Evolutionary conservation across 2,797 vertebrate genomes (phyloP), one percentile per base, ranked within the genome.

Genomic region (Sebastes iracundus): DNA sequence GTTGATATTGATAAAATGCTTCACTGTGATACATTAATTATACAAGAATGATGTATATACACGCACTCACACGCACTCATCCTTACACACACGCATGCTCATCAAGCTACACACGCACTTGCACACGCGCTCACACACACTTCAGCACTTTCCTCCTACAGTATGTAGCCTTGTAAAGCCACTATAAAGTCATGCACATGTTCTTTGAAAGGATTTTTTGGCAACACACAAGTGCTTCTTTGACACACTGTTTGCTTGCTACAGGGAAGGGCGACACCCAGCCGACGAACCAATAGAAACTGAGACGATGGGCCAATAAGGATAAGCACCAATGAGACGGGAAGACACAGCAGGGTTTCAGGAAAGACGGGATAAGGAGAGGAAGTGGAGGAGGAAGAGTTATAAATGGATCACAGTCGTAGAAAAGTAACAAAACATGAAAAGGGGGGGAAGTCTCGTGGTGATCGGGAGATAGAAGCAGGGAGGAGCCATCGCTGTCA

Each of bases 201-300:
- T 93, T 94, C 88, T 94, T 93, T 91, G 87, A 93, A 92, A 94
- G 86, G 81, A 83, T 94, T 95, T 95, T 96, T 96, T 96, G 96
- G 95, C 95, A 96, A 96, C 94, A 94, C 92, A 93, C 86, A 92
- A 94, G 94, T 94, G 94, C 86, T 95, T 94, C 89, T 92, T 93
- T 92, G 92, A 93, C 93, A 93, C 94, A 95, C 93, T 93, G 93
- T 94, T 95, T 90, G 91, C 88, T 92, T 90, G 94, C 90, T 93
- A 94, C 92, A 79, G 90, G 90, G 84, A 87, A 79, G 91, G 92
- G 87, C 72, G 75, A 92, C 87, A 85, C 88, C 87, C 90, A 93
- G 90, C 77, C 80, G 35, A 93, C 79, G 75, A 89, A 93, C 87
- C 83, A 70, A 93, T 72, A 90, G 77, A 91, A 92, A 91, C 82